Base-by-base conservation (phyloP, 2,797 vertebrate genomes). In the Etheostoma nigrum region DNA sequence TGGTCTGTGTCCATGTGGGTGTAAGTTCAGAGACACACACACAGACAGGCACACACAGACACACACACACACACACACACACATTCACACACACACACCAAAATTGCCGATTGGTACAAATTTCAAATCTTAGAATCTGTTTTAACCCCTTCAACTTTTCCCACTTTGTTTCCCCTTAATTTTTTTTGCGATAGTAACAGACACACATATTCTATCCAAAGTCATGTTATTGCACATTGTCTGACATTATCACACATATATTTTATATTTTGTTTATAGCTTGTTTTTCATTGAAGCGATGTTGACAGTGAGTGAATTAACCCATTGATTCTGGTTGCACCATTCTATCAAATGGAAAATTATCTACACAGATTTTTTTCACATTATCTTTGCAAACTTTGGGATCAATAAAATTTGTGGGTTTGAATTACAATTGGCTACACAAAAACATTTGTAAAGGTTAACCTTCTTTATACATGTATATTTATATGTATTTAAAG, bases 1-100 rank as follows among this genome's bases (percentile, higher is more conserved):
- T 86, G 72, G 76, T 82, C 45, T 83, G 71, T 8, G 51, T 80
- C 65, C 76, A 77, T 64, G 78, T 81, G 67, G 64, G 70, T 76
- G 62, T 49, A 59, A 75, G 63, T 78, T 83, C 71, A 40, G 15
- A 27, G 33, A 33, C 80, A 76, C 18, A 55, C 44, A 67, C 49
- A 54, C 44, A 49, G 27, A 60, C 57, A 79, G 47, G 51, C n/a
- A 42, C 15, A 25, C 30, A 71, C 19, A 62, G 9, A 49, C 36
- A 60, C 57, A 79, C 49, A 55, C n/a, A 55, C 19, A 42, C 15
- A 25, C 30, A 71, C 19, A 62, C 13, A 42, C 13, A 64, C 6
- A 54, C 33, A 59, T 30, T 65, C 36, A 36, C 63, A 10, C 51
- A 33, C 30, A 23, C 55, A 74, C 57, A 79, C 49, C 2, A 27